These are phyloP conservation scores for Ophion costatus DNA, from an alignment of 2,888 invertebrate genomes.

Conservation along the genomic window DNA sequence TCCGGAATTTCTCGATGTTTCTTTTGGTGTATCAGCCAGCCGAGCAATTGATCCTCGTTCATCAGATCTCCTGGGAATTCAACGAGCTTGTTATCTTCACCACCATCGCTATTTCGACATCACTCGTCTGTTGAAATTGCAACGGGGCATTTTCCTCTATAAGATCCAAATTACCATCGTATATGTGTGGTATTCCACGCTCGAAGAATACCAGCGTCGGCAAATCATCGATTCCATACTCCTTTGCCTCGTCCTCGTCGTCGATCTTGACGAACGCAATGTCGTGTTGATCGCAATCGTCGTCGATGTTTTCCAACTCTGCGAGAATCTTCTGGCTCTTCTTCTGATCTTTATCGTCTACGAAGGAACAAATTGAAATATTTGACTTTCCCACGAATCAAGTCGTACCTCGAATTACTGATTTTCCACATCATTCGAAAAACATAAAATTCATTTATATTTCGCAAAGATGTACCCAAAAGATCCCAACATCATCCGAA, in stretches of 20 bases:
- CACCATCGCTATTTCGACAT: not conserved
- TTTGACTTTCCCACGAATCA: not conserved
- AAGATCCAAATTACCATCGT: slow-evolving; percentile 84
- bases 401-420: not conserved
- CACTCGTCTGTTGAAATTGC: not conserved
- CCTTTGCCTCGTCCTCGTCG: slow-evolving; percentile 94
- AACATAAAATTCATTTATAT: too few relatives aligned
- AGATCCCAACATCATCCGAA: too few relatives aligned
- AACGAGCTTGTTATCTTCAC: not conserved
- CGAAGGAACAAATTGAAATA: slow-evolving; percentile 76
- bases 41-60: slow-evolving; percentile 95
- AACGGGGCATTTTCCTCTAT: not conserved
- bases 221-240: slow-evolving; percentile 93
- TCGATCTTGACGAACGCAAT: slow-evolving; percentile 97
- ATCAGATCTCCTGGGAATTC: slow-evolving; percentile 89
- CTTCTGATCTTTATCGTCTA: slow-evolving; percentile 96
- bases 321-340: slow-evolving; percentile 93
- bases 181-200: slow-evolving; percentile 86
- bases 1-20: slow-evolving; percentile 96
- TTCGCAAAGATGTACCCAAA: too few relatives aligned
- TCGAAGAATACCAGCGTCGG: slow-evolving; percentile 93
- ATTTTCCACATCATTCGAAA: too few relatives aligned
- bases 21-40: slow-evolving; percentile 96
- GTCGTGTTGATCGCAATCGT: slow-evolving; percentile 96
- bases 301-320: slow-evolving; percentile 96